Evolutionary conservation across 2,797 vertebrate genomes (phyloP), one percentile per base, ranked within the genome.

Genomic region (Myoxocephalus aenaeus): DNA sequence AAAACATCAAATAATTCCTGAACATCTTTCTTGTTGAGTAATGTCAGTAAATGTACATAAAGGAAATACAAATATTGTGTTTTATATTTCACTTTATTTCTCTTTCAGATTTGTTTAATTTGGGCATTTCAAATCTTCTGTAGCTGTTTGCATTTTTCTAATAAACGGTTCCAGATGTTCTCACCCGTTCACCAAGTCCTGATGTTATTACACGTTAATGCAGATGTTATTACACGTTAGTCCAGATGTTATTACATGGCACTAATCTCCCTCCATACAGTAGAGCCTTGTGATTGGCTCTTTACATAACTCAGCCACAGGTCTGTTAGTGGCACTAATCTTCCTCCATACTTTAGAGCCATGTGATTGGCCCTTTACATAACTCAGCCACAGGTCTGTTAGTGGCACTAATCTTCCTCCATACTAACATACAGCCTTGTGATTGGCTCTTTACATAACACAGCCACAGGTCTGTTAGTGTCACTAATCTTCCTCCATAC

Each of bases 141-240:
- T 22, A 74, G 61, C 0, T 3, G 18, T 67, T 68, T 70, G 67
- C 73, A 68, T 67, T 79, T 73, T 66, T 63, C 36, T 57, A 44
- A 64, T 18, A 25, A 44, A 42, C 42, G 56, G 20, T 73, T 61
- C 15, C 11, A 70, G 22, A 50, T 74, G 13, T 64, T 58, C 1
- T 27, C 14, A 40, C n/a, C 7, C 6, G 13, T 53, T 25, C 10
- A 22, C 12, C 4, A 11, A 11, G 50, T 50, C n/a, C 51, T 14
- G 11, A 14, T 25, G 8, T 50, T n/a, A 17, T 15, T 15, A 15
- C 42, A 44, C 4, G 4, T 14, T 46, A 17, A 12, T 46, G 14
- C 4, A 46, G 13, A 6, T 46, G 11, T 11, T 12, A 8, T 38
- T 38, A 38, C 38, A 40, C 38, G 36, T 12, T 40, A 40, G 10